Percentiles rank a stretch among this genome's conserved stretches.
Evolutionary conservation across 2,797 vertebrate genomes (phyloP).

Genomic region (Chromobotia macracanthus): DNA sequence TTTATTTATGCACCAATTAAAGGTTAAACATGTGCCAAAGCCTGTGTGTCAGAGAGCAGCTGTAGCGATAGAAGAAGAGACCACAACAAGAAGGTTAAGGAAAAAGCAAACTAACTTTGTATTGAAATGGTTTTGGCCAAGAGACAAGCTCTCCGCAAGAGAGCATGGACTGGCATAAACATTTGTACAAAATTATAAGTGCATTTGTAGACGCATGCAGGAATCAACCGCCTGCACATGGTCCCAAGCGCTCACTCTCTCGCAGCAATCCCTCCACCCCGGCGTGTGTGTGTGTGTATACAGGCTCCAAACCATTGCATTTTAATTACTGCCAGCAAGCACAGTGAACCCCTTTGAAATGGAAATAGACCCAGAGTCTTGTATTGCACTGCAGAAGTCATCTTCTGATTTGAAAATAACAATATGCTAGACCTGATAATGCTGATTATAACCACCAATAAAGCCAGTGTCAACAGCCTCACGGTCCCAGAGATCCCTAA

Average conservation of each 20-base stretch:
- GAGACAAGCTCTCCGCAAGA: slow-evolving; percentile 85
- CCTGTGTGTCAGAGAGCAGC: slow-evolving; percentile 76
- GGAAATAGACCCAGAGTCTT: slow-evolving; percentile 92
- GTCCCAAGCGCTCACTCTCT: slow-evolving; percentile 73
- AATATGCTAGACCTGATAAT: slow-evolving; percentile 92
- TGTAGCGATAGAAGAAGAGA: slow-evolving; percentile 79
- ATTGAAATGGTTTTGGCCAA: slow-evolving; percentile 85
- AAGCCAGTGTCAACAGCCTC: slow-evolving; percentile 67
- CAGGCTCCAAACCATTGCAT: slow-evolving; percentile 92
- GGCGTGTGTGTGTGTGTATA: slow-evolving; percentile 58
- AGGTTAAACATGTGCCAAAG: slow-evolving; percentile 59
- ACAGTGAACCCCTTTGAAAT: slow-evolving; percentile 96
- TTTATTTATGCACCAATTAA: slow-evolving; percentile 63
- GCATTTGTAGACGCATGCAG: slow-evolving; percentile 85
- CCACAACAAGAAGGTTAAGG: slow-evolving; percentile 84
- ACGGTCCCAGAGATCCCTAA: slow-evolving; percentile 64
- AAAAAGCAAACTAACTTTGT: slow-evolving; percentile 82
- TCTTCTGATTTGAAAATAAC: slow-evolving; percentile 92
- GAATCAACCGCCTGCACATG: slow-evolving; percentile 86
- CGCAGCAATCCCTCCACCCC: slow-evolving; percentile 81
- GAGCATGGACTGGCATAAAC: slow-evolving; percentile 86
- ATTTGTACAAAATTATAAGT: slow-evolving; percentile 91
- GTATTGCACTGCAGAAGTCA: slow-evolving; percentile 91
- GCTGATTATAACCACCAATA: slow-evolving; percentile 80
- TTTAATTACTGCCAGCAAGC: slow-evolving; percentile 97